phyloP scores from a whole-genome alignment of 2,888 invertebrate species.

The Monochamus alternatus region DNA sequence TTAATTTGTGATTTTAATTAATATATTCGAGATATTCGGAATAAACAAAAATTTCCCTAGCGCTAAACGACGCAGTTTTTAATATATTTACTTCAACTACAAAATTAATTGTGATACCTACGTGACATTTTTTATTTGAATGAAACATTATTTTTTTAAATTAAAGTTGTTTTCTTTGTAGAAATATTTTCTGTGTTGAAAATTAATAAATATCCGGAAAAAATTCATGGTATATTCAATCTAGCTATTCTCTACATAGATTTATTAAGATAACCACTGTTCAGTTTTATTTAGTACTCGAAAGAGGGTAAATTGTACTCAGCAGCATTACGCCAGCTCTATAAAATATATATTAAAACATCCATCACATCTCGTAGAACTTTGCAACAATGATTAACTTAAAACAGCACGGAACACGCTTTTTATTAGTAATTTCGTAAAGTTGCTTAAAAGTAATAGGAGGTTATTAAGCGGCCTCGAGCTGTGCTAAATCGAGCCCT shows the following conservation, averaged over 20 bases:
- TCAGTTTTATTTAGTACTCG: slow-evolving; percentile 16
- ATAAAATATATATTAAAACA: slow-evolving; percentile 55
- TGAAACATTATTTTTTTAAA: too few relatives aligned
- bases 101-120: too few relatives aligned
- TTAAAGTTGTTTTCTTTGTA: too few relatives aligned
- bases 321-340: slow-evolving; percentile 32
- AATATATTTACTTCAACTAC: too few relatives aligned
- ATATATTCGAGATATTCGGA: too few relatives aligned
- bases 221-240: too few relatives aligned
- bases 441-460: slow-evolving; percentile 59
- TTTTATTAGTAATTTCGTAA: slow-evolving; percentile 60
- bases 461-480: slow-evolving; percentile 55
- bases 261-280: slow-evolving; percentile 20
- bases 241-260: not conserved
- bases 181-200: too few relatives aligned
- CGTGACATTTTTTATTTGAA: too few relatives aligned
- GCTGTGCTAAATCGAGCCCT: slow-evolving; percentile 51
- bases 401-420: slow-evolving; percentile 54
- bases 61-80: too few relatives aligned
- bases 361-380: slow-evolving; percentile 56
- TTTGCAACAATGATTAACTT: slow-evolving; percentile 61
- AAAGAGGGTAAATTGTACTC: slow-evolving; percentile 13
- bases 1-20: too few relatives aligned
- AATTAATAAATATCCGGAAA: too few relatives aligned
- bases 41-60: too few relatives aligned